Evolutionary conservation across 2,888 invertebrate genomes (phyloP), one percentile per base, ranked within the genome.

Genomic region (Amiota minor): DNA sequence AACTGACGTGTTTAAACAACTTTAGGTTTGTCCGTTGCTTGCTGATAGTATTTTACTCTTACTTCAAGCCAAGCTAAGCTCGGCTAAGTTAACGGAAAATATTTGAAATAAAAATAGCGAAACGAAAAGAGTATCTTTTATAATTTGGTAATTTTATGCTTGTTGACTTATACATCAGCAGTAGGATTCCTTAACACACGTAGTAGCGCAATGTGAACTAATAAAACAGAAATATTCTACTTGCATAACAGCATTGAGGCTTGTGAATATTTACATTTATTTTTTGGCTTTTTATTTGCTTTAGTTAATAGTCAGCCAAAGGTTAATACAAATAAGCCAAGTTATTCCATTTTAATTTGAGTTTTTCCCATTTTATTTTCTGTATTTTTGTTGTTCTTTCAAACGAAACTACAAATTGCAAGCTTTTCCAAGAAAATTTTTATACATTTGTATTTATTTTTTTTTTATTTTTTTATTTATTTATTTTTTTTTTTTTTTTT

Each of bases 1-100:
- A 87, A 87, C 84, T 84, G 85, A 85, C 85, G 87, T 87, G 87
- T 84, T 87, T 88, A 81, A 86, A 82, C 80, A 82, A 84, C 86
- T 86, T 85, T 86, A 86, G 84, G 85, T 85, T 85, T 79, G n/a
- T 61, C 56, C 70, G 82, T 80, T 86, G 86, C 83, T 84, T 81
- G 78, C 45, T 76, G 84, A 81, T 73, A 69, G 70, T 45, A 45
- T 59, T 71, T 68, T 59, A 35, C 45, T 11, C 49, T 50, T 9
- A 35, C 35, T 45, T 20, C 23, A 53, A 56, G 49, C 12, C 12
- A 67, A 35, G 6, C 6, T 35, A 35, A 35, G 35, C 35, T 35
- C 35, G 35, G 35, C 35, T 35, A 35, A 35, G 35, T 35, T 35
- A 35, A 35, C 35, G 35, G 49, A 47, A 67, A 49, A 67, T 12